Evolutionary conservation across 2,888 invertebrate genomes (phyloP).

Genomic region (Aphodius granarius): DNA sequence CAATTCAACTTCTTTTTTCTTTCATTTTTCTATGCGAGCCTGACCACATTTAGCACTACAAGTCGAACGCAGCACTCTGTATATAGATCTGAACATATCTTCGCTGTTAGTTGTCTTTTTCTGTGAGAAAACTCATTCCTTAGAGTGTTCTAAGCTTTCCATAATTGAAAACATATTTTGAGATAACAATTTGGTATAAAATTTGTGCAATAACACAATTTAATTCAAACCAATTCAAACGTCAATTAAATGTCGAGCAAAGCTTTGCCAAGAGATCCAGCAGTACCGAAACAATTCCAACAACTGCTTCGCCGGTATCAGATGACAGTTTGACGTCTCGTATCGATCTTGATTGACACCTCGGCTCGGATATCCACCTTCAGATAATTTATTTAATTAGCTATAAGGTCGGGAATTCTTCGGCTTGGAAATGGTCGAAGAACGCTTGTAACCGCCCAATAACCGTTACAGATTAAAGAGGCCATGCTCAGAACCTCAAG

Average conservation of each 20-base stretch:
- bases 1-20: not conserved
- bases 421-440: not conserved
- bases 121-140: too few species aligned
- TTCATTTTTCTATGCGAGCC: not conserved
- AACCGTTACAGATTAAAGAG: not conserved
- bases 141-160: too few species aligned
- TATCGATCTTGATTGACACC: not conserved
- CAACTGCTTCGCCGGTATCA: not conserved
- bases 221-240: not conserved
- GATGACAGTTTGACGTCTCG: not conserved
- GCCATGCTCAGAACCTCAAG: not conserved
- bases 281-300: slow-evolving; percentile 1
- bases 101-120: too few species aligned
- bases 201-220: too few species aligned
- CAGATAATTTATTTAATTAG: not conserved
- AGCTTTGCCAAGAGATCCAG: not conserved
- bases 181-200: too few species aligned
- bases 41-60: not conserved
- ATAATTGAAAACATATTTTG: too few species aligned
- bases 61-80: not conserved
- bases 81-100: too few species aligned
- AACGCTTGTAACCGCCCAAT: not conserved
- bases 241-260: not conserved
- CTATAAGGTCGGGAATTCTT: not conserved
- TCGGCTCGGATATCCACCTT: not conserved